Percentiles rank a stretch among this genome's conserved stretches.
phyloP scores from a whole-genome alignment of 23 tunicate species.

The Oikopleura dioica region DNA sequence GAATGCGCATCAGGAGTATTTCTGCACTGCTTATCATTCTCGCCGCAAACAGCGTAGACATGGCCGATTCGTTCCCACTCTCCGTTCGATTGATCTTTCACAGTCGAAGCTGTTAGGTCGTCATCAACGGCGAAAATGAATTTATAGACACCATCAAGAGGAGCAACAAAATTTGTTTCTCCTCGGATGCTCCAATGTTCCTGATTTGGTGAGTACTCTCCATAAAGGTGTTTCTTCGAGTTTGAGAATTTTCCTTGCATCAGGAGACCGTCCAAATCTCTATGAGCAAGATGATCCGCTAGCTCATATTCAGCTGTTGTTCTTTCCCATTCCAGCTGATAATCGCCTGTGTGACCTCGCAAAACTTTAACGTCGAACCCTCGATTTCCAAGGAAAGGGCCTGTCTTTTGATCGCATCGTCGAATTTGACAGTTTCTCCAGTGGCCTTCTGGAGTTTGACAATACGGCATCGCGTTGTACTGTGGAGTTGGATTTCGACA shows the following conservation, averaged over 20 bases:
- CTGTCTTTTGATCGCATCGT: not conserved
- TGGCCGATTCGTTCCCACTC: no score
- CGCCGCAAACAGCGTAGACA: no score
- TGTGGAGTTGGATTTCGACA: constrained; percentile 11
- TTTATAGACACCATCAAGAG: not conserved
- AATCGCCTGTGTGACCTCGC: not conserved
- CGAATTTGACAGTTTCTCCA: not conserved
- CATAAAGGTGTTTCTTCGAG: not conserved
- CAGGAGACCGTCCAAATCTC: not conserved
- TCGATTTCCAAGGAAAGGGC: not conserved
- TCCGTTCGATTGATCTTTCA: no score
- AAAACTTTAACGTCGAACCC: not conserved
- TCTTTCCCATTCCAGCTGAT: not conserved
- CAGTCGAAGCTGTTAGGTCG: no score
- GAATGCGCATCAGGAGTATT: no score
- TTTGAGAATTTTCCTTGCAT: not conserved
- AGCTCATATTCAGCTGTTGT: no score
- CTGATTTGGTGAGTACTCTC: not conserved
- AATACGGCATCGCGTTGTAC: not conserved
- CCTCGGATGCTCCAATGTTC: not conserved
- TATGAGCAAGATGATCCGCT: no score
- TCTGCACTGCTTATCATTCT: no score
- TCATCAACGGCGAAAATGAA: not conserved
- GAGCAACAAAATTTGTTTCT: not conserved
- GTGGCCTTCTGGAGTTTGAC: not conserved